Conservation (phyloP, 2,113 vertebrate species). For the Dicrurus megarhynchus region DNA sequence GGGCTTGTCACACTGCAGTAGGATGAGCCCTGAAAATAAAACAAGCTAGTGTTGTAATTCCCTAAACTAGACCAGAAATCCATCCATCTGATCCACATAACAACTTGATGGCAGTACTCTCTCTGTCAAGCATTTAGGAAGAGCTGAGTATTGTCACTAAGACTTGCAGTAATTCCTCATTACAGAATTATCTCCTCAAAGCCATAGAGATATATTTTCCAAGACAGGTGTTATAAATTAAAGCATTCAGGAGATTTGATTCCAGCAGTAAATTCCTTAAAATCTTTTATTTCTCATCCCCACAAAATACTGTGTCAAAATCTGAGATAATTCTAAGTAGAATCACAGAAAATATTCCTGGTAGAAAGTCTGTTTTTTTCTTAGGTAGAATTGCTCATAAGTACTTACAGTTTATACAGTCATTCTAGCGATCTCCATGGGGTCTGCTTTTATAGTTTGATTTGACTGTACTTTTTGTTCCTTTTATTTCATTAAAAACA, state of each 20-base stretch:
- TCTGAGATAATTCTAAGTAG: not conserved
- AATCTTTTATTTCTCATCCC: not conserved
- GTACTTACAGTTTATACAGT: slow-evolving; percentile 38
- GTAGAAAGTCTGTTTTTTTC: not conserved
- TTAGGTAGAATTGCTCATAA: slow-evolving; percentile 16
- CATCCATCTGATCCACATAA: not conserved
- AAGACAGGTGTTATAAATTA: not conserved
- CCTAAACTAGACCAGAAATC: not conserved
- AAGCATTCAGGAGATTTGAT: not conserved
- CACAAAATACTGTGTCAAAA: not conserved
- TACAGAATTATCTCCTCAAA: not conserved
- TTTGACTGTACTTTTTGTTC: slow-evolving; percentile 67
- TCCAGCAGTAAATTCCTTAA: not conserved
- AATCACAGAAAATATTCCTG: slow-evolving; percentile 1
- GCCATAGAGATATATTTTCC: not conserved
- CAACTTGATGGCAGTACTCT: not conserved
- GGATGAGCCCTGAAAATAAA: not conserved
- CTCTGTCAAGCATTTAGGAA: not conserved
- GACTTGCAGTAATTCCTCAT: not conserved
- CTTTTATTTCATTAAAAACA: slow-evolving; percentile 68
- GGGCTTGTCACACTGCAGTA: not conserved
- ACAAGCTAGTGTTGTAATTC: not conserved
- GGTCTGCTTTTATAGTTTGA: slow-evolving; percentile 56
- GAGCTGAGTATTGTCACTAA: not conserved
- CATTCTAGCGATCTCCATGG: slow-evolving; percentile 24